Evolutionary conservation across 2,888 invertebrate species (phyloP).

Genomic region (Acanthoscelides obtectus): DNA sequence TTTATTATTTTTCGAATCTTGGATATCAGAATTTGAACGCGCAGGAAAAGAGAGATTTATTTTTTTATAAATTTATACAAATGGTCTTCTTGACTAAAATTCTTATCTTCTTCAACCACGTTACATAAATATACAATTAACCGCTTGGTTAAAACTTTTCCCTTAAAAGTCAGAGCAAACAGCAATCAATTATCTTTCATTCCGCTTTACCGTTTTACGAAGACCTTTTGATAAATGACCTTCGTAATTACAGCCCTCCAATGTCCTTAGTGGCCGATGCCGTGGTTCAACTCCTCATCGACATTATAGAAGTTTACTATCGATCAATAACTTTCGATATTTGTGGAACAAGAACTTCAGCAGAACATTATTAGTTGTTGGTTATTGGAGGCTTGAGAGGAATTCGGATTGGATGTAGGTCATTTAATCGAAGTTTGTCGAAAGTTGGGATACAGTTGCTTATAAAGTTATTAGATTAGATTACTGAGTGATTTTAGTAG

Average conservation of each 20-base stretch:
- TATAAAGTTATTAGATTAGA: background rate
- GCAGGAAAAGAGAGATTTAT: too few relatives aligned
- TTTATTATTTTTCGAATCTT: too few relatives aligned
- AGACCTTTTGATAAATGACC: background rate
- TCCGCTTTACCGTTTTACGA: background rate
- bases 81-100: too few relatives aligned
- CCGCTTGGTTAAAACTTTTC: background rate
- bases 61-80: too few relatives aligned
- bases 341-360: background rate
- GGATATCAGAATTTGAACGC: too few relatives aligned
- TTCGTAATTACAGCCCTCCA: background rate
- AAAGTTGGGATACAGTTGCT: background rate
- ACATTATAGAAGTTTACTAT: background rate
- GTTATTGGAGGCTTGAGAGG: background rate
- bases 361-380: background rate
- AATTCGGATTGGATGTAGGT: background rate
- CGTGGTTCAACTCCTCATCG: background rate
- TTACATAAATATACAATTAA: background rate
- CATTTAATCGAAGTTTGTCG: background rate
- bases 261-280: background rate
- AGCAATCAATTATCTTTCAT: background rate
- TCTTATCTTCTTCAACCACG: too few relatives aligned
- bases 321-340: background rate
- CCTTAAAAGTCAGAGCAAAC: background rate
- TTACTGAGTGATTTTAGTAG: too few relatives aligned